phyloP scores from a whole-genome alignment of 2,797 vertebrate species.

The Thalassophryne amazonica region DNA sequence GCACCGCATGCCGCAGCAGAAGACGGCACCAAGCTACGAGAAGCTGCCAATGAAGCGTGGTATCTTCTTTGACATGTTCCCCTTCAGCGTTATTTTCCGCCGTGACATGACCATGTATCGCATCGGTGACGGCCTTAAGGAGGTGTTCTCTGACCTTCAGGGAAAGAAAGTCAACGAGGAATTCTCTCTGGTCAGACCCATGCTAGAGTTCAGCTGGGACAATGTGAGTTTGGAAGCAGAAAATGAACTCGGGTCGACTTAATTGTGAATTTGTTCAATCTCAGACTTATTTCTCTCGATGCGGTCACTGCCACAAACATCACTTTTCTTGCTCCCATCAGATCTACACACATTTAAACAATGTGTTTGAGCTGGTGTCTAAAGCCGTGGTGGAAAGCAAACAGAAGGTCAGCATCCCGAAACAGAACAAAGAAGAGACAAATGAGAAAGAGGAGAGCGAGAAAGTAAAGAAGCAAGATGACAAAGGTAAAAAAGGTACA shows the following conservation, averaged over 20 bases:
- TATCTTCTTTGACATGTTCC: conserved; percentile 82
- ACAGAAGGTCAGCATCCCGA: conserved; percentile 77
- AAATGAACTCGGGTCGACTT: too few species aligned
- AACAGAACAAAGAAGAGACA: conserved; percentile 70
- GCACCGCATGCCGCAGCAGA: conserved; percentile 78
- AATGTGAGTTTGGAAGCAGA: conserved; percentile 64
- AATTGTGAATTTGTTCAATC: too few species aligned
- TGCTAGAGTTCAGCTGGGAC: conserved; percentile 82
- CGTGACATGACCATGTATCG: conserved; percentile 82
- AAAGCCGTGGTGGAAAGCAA: conserved; percentile 78
- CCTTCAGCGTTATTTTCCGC: conserved; percentile 79
- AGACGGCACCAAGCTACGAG: conserved; percentile 78
- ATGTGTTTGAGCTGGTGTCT: conserved; percentile 77
- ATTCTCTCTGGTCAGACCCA: conserved; percentile 77
- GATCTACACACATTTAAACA: conserved; percentile 80
- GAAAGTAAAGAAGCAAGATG: conserved; percentile 70
- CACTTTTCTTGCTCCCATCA: conserved; percentile 8
- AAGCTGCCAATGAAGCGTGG: conserved; percentile 80
- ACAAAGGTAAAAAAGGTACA: conserved; percentile 68
- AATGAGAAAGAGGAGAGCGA: conserved; percentile 72
- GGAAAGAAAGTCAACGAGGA: conserved; percentile 80
- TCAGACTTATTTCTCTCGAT: too few species aligned
- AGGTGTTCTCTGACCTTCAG: conserved; percentile 80
- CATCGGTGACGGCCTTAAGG: conserved; percentile 77
- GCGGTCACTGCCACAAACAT: neutral